Evolutionary conservation across 2,888 invertebrate genomes (phyloP), one percentile per base, ranked within the genome.

Genomic region (Apodemia mormo): DNA sequence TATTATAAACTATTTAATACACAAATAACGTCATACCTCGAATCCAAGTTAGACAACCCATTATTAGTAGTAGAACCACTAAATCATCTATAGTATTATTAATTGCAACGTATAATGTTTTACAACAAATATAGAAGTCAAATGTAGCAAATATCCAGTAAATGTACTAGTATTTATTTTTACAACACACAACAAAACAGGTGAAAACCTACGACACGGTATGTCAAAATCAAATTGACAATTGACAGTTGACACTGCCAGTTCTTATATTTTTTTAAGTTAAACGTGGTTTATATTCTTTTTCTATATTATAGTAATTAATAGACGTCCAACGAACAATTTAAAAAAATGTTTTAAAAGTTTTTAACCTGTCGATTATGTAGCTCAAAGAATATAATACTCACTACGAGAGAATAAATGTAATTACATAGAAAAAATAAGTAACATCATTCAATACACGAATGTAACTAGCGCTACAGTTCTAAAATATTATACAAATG

Each of bases 21-120:
- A 22, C 49, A 14, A 14, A 56, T n/a, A 43, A 69, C 83, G 85
- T 85, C 89, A 86, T 86, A 92, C 91, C 92, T 89, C 88, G 85
- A 73, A 93, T 86, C 88, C 92, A 92, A 77, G 87, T 82, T 82
- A 92, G 76, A 80, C 90, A 93, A 75, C 89, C 91, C 92, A 92
- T 93, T 37, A 43, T 68, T 65, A 52, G 5, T 6, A 52, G 5
- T n/a, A n/a, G 49, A 52, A 52, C 14, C 5, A 49, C 3, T 49
- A 14, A 49, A 49, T 14, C 49, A 49, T 49, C 49, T 49, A 49
- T 14, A 49, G 14, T 40, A 45, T 12, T 7, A 43, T 22, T 40
- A 40, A 7, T 40, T 3, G 12, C 14, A 40, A n/a, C 22, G 43
- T 65, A n/a, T 22, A 65, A 40, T 22, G 40, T 43, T 12, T 45